These are phyloP conservation scores for Phaedon cochleariae DNA, from an alignment of 2,888 invertebrate genomes.

Conservation along the genomic window DNA sequence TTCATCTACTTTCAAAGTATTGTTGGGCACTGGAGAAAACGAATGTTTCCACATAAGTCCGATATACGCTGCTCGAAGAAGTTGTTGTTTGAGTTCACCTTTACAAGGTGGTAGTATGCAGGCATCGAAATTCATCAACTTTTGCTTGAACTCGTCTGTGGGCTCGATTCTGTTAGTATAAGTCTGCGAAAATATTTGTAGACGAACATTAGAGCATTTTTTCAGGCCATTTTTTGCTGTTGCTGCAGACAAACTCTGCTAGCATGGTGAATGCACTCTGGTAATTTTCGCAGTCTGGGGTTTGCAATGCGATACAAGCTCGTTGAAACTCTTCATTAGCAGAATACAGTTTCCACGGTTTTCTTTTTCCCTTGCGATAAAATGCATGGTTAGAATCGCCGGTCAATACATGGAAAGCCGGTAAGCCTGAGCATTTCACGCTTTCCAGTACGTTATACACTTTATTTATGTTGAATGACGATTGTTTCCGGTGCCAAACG, in stretches of 20 bases:
- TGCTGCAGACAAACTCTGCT: background rate
- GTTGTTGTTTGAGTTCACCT: too few relatives aligned
- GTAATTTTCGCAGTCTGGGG: background rate
- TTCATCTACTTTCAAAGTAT: background rate
- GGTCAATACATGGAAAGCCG: conserved; percentile 49
- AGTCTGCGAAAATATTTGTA: too few relatives aligned
- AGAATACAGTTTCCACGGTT: conserved; percentile 6
- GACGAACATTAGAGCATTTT: too few relatives aligned
- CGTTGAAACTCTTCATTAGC: background rate
- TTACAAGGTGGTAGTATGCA: too few relatives aligned
- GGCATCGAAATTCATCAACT: too few relatives aligned
- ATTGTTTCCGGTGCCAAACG: conserved; percentile 39
- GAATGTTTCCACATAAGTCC: background rate
- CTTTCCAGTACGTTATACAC: conserved; percentile 42
- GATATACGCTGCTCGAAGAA: too few relatives aligned
- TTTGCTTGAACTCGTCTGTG: too few relatives aligned
- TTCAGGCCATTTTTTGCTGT: too few relatives aligned
- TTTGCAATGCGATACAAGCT: conserved; percentile 1
- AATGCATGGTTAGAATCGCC: conserved; percentile 41
- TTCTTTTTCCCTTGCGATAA: conserved; percentile 37
- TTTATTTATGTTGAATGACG: conserved; percentile 39
- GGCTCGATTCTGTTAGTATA: too few relatives aligned
- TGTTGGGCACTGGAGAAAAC: background rate
- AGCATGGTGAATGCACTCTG: background rate
- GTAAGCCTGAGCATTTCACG: conserved; percentile 40